Percentiles rank a stretch among this genome's conserved stretches.
Evolutionary conservation across 2,797 vertebrate genomes (phyloP).

Genomic region (Columba guinea): DNA sequence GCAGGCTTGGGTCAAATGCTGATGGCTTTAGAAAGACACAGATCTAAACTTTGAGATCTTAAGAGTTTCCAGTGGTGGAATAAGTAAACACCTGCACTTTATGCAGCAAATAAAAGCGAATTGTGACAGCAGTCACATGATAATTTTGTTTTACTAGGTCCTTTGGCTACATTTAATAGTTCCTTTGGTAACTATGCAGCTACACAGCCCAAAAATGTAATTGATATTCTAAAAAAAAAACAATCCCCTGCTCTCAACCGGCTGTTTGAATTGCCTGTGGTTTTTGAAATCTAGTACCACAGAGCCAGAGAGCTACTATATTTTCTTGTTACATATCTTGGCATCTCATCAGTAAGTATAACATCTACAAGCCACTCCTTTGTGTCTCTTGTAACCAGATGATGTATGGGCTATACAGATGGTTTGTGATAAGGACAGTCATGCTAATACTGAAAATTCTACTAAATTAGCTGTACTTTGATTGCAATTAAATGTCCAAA

Average conservation of each 20-base stretch:
- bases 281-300: slow-evolving; percentile 20
- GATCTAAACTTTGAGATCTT: not conserved
- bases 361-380: not conserved
- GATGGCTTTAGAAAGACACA: not conserved
- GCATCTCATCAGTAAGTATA: not conserved
- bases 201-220: not conserved
- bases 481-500: not conserved
- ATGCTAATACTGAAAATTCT: not conserved
- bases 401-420: not conserved
- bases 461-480: not conserved
- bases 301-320: not conserved
- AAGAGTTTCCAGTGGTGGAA: not conserved
- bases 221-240: not conserved
- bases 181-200: not conserved
- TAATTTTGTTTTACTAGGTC: slow-evolving; percentile 15
- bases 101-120: not conserved
- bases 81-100: not conserved
- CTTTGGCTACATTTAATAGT: not conserved
- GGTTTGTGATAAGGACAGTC: not conserved
- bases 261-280: not conserved
- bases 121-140: not conserved
- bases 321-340: not conserved
- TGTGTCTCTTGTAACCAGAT: not conserved
- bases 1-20: not conserved
- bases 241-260: not conserved